Conservation (phyloP, 2,888 invertebrate species). For the Sphaerophoria rueppellii region DNA sequence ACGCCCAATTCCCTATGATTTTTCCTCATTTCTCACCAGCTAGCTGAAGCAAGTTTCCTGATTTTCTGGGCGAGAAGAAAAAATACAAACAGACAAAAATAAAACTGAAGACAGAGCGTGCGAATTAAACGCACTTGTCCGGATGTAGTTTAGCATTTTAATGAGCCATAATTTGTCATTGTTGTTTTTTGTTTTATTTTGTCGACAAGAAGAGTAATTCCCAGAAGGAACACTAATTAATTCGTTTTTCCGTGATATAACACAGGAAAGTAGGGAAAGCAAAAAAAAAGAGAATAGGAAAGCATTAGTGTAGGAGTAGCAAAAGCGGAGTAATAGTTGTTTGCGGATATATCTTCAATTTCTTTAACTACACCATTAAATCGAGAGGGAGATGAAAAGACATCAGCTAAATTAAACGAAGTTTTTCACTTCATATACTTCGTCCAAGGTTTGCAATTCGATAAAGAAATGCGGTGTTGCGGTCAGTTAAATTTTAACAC, state of each 20-base stretch:
- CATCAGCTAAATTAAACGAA: too few relatives aligned
- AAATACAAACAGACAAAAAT: not conserved
- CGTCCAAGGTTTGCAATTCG: too few relatives aligned
- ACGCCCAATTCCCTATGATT: too few relatives aligned
- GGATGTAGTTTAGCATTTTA: slow-evolving; percentile 68
- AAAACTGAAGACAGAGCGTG: slow-evolving; percentile 27
- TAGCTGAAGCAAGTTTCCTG: not conserved
- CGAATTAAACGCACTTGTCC: slow-evolving; percentile 52
- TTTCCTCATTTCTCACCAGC: too few relatives aligned
- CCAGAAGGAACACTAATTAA: slow-evolving; percentile 15
- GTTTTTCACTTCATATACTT: too few relatives aligned
- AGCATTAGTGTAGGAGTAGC: not conserved
- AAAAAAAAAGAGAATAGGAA: not conserved
- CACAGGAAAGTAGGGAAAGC: not conserved
- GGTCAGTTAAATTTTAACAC: too few relatives aligned
- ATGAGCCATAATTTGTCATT: slow-evolving; percentile 67
- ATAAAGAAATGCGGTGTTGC: too few relatives aligned
- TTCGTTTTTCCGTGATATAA: not conserved
- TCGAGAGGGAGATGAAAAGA: too few relatives aligned
- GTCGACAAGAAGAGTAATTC: not conserved
- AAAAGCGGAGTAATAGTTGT: too few relatives aligned
- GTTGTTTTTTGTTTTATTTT: slow-evolving; percentile 15
- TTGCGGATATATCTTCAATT: too few relatives aligned
- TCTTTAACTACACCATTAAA: too few relatives aligned
- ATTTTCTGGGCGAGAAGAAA: not conserved